Conservation (phyloP, 2,113 vertebrate genomes). For the Centropristis striata region DNA sequence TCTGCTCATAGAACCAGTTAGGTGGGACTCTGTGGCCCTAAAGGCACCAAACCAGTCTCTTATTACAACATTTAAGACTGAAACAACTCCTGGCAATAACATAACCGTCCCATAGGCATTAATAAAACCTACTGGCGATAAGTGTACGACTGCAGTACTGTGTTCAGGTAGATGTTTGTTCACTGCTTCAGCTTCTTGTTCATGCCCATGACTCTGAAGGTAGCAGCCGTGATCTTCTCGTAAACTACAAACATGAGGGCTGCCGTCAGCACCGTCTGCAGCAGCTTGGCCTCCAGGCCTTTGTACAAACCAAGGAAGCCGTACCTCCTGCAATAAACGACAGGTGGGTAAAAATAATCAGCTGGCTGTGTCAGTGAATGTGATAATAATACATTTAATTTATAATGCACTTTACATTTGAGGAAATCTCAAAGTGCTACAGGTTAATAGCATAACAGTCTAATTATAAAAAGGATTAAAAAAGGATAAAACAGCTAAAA, state of each 20-base stretch:
- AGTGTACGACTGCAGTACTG: background rate
- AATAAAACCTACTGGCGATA: background rate
- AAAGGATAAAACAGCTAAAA: no score
- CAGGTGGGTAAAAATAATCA: background rate
- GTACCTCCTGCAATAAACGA: conserved; percentile 71
- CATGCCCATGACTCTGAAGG: conserved; percentile 86
- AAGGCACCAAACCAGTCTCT: conserved; percentile 9
- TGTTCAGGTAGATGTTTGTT: background rate
- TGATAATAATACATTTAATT: no score
- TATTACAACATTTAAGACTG: background rate
- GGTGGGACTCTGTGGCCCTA: background rate
- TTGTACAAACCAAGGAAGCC: conserved; percentile 85
- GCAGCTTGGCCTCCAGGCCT: conserved; percentile 88
- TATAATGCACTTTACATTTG: no score
- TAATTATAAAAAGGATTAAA: no score
- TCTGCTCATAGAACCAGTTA: conserved; percentile 21
- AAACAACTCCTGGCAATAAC: background rate
- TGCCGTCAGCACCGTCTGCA: conserved; percentile 88
- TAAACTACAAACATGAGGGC: conserved; percentile 89
- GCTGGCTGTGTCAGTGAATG: background rate
- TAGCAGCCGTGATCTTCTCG: conserved; percentile 85
- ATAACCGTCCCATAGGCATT: background rate
- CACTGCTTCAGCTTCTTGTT: conserved; percentile 79
- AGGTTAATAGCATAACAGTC: no score
- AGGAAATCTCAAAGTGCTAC: no score